These are phyloP conservation scores for Stratiolaelaps scimitus DNA, from an alignment of 1,140 invertebrate genomes.

Conservation along the genomic window DNA sequence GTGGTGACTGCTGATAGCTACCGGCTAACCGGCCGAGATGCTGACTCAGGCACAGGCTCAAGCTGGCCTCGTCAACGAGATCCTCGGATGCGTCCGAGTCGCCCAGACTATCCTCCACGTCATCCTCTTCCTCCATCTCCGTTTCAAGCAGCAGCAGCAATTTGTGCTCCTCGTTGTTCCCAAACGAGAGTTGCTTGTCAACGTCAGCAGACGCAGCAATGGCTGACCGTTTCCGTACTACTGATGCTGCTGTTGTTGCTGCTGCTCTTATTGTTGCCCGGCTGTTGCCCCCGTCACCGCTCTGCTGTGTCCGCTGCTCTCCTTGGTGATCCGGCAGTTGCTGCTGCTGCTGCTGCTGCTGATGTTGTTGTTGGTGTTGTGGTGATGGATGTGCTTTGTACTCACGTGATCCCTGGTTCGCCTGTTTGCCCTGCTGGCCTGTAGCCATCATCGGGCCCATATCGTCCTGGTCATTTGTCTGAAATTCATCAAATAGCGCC, in stretches of 20 bases:
- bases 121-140: neutral
- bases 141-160: too few species aligned
- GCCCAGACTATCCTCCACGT: neutral
- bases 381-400: neutral
- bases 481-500: neutral
- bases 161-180: too few species aligned
- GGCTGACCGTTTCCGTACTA: too few species aligned
- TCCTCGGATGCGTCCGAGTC: conserved; percentile 26
- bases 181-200: too few species aligned
- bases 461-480: conserved; percentile 27
- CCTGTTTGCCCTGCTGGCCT: conserved; percentile 20
- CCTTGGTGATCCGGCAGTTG: neutral
- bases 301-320: neutral
- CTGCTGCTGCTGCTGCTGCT: neutral
- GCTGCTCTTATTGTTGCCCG: neutral
- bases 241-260: too few species aligned
- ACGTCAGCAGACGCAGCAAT: too few species aligned
- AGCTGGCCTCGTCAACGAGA: neutral
- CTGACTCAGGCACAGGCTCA: neutral
- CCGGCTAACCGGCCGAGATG: neutral
- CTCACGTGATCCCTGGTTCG: conserved; percentile 26
- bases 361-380: too few species aligned
- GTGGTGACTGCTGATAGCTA: too few species aligned
- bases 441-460: neutral
- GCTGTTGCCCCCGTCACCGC: neutral